Base-by-base conservation (phyloP, 2,797 vertebrate species). In the Podarcis lilfordi region DNA sequence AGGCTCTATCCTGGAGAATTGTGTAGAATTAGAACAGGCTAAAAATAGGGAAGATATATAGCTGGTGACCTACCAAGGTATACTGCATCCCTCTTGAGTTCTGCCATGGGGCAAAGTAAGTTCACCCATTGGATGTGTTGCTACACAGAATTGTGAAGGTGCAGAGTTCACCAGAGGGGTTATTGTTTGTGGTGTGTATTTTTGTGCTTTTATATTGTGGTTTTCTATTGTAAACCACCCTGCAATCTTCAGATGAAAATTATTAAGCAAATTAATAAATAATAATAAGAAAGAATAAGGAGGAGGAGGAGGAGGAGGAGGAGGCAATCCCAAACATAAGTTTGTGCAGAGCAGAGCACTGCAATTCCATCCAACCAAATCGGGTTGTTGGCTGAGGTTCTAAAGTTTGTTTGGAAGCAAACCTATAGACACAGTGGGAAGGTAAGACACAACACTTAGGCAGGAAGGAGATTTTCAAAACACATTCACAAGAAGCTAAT, bases 381-480 rank as follows among this genome's bases (percentile, higher is more conserved):
- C 10, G 85, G 75, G 19, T 25, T 8, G 50, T 72, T 40, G 76
- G 55, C 37, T 71, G 25, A 88, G 40, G 13, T 76, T 68, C 50
- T 32, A 84, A 55, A 35, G 29, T 25, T 77, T 59, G 23, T 19
- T 84, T 85, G 85, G 81, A 85, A 86, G 1, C 2, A 29, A 40
- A 10, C 2, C 1, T 61, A n/a, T 19, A 5, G 17, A 64, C 61
- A 69, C 15, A n/a, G 2, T 35, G 5, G 40, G 23, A 77, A 25
- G 1, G 0, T 8, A 0, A 5, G 2, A 13, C 1, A 40, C 13
- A 40, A 45, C 35, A n/a, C 1, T 9, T 3, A 77, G 1, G 27
- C 50, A 23, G 78, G 78, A 82, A 1, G 43, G 83, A 86, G 75
- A 23, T 69, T 72, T 83, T 10, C 82, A 88, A 68, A 90, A 74